These are phyloP conservation scores for Sturmia bella DNA, from an alignment of 2,888 invertebrate species.

Conservation along the genomic window DNA sequence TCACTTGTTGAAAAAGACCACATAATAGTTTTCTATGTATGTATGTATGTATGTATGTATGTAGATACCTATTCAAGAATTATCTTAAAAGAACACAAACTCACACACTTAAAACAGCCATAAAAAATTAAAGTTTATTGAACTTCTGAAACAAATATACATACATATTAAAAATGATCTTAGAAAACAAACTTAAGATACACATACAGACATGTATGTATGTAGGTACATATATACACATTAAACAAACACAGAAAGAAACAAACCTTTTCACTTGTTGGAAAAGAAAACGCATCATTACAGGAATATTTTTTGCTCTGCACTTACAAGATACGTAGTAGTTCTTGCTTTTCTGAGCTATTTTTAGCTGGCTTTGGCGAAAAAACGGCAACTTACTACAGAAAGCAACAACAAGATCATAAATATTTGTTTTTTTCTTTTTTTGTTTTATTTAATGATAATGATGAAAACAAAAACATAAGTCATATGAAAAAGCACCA, in stretches of 20 bases:
- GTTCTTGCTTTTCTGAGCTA: slow-evolving; percentile 51
- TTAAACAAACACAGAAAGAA: slow-evolving; percentile 24
- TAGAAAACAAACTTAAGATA: slow-evolving; percentile 10
- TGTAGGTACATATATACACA: no score
- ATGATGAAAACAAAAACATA: slow-evolving; percentile 34
- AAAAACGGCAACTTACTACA: slow-evolving; percentile 20
- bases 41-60: no score
- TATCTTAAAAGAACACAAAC: neutral
- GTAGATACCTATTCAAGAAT: no score
- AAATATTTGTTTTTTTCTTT: slow-evolving; percentile 62
- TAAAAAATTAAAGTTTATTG: slow-evolving; percentile 61
- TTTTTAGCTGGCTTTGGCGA: slow-evolving; percentile 49
- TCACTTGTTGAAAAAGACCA: neutral
- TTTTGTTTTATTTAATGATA: no score
- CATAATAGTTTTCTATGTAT: neutral
- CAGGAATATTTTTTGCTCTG: slow-evolving; percentile 28
- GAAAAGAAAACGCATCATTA: slow-evolving; percentile 47
- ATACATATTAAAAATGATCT: slow-evolving; percentile 28
- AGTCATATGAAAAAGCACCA: slow-evolving; percentile 9
- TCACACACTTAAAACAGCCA: slow-evolving; percentile 15
- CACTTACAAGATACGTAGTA: slow-evolving; percentile 25
- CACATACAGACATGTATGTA: no score
- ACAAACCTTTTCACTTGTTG: slow-evolving; percentile 65
- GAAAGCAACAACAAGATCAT: slow-evolving; percentile 21
- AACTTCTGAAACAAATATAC: slow-evolving; percentile 45